Evolutionary conservation across 2,797 vertebrate species (phyloP), one percentile per base, ranked within the genome.

Genomic region (Pelobates cultripes): DNA sequence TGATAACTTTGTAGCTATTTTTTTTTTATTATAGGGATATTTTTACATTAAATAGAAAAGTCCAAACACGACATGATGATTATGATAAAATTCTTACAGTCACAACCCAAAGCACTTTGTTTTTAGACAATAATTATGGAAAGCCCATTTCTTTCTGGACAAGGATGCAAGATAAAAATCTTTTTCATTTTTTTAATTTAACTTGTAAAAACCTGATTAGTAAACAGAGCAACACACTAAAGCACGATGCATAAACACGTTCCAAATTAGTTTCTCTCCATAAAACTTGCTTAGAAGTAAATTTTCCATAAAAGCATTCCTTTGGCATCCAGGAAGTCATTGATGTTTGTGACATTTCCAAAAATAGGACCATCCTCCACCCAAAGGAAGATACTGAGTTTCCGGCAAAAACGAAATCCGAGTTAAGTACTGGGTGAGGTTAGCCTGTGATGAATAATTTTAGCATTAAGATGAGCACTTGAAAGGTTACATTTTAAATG

Each of bases 321-420:
- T 66, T 28, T 66, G 43, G 53, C 75, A 74, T 69, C 2, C 40
- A 53, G 71, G 75, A 76, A 64, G 10, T 45, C 43, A 47, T 42
- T 78, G 7, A 47, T 81, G 79, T 84, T 76, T 76, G 78, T 28
- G 14, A 10, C 47, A 1, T 3, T 43, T 66, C 47, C 79, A 71
- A 55, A 68, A 71, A 61, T 75, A 82, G 79, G 61, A 13, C 7
- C 15, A 5, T 55, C 57, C 64, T 55, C 73, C 72, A 55, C 77
- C 77, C 60, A 76, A 68, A 75, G 82, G 77, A 84, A 83, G 77
- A 76, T 51, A 57, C 60, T 66, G 67, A n/a, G 55, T 68, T 84
- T 84, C 79, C 79, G 76, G 44, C 10, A 45, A 71, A 63, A 63
- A 57, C 28, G 45, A 75, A 63, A 69, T 78, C 60, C 70, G 67